Base-by-base conservation (phyloP, 2,797 vertebrate genomes). In the Spheniscus humboldti region DNA sequence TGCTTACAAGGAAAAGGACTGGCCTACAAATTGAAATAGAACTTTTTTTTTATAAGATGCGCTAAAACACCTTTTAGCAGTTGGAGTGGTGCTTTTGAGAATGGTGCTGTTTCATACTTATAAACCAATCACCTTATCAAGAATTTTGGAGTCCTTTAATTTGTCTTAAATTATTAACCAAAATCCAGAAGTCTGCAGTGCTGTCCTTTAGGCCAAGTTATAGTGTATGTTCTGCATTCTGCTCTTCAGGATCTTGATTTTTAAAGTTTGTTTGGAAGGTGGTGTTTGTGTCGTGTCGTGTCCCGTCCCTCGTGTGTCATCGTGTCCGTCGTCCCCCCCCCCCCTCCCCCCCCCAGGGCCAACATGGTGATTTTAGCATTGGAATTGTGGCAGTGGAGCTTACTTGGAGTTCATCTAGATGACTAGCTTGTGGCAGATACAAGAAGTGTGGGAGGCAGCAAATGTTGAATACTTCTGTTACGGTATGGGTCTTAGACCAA, bases 341-440 rank as follows among this genome's bases (percentile, higher is more conserved):
- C 13, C 39, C 5, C 2, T 2, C 2, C 8, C 22, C 35, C 15
- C 47, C 0, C 1, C 33, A 37, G 9, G 25, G 18, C 82, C 35
- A n/a, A 7, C 12, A 1, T 19, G 37, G 20, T 81, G 52, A 39
- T 63, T 92, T 88, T 62, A 33, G 25, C 50, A 19, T 30, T 60
- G 67, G 33, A 85, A 43, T 69, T 76, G 33, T 82, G 63, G 10
- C 25, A 6, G 22, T 71, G 75, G 31, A 28, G 5, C 47, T 67
- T 84, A 19, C 50, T 41, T 72, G 30, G 30, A 33, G 39, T 77
- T 85, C 10, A 14, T 59, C 13, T 69, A 22, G 39, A 4, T 53
- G 22, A 73, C 33, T 13, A 64, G 43, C 27, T 86, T 66, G 9
- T 53, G 43, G 43, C 10, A 78, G 41, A 27, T n/a, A 6, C 1